These are phyloP conservation scores for Slavum lentiscoides DNA, from an alignment of 2,888 invertebrate genomes.

Conservation along the genomic window DNA sequence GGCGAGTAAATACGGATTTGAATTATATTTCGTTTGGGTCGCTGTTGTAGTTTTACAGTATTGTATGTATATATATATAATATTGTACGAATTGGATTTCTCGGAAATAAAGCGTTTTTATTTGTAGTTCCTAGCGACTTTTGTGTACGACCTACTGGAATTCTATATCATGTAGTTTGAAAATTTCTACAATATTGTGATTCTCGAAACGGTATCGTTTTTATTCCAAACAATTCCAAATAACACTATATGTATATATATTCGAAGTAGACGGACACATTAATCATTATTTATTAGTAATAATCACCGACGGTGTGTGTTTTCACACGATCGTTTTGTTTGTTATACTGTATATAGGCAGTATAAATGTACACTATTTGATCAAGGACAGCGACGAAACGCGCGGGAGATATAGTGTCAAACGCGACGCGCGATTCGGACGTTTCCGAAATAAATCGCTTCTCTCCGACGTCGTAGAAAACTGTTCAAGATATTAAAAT, in stretches of 20 bases:
- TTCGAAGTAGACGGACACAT: not conserved
- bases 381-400: not conserved
- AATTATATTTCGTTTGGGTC: not conserved
- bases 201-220: not conserved
- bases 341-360: too few species aligned
- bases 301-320: not conserved
- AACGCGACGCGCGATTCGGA: not conserved
- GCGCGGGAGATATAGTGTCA: not conserved
- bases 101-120: not conserved
- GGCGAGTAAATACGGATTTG: not conserved
- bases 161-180: too few species aligned
- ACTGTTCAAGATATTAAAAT: constrained; percentile 16
- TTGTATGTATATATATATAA: not conserved
- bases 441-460: constrained; percentile 31
- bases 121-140: not conserved
- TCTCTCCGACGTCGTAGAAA: not conserved
- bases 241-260: not conserved
- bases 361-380: not conserved
- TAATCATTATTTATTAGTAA: too few species aligned
- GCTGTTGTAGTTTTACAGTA: not conserved
- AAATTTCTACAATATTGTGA: not conserved
- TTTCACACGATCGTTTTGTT: not conserved
- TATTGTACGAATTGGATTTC: not conserved
- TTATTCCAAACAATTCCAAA: not conserved
- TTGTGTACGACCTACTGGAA: too few species aligned